Conservation (phyloP, 2,888 invertebrate genomes). For the Polylopha cassiicola region DNA sequence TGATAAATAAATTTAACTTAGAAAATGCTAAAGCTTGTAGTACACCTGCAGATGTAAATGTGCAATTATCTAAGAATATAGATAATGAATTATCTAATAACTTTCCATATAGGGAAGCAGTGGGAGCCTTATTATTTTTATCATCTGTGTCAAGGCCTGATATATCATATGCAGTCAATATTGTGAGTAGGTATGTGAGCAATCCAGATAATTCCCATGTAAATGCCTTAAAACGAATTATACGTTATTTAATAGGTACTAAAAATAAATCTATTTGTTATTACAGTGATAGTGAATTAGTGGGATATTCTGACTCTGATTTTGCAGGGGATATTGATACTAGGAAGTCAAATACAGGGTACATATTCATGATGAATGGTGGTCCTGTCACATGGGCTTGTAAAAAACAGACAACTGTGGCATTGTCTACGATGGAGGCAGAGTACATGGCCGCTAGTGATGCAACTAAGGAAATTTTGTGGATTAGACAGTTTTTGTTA, state of each 20-base stretch:
- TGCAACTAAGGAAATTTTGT: constrained; percentile 1
- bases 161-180: not conserved
- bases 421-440: constrained; percentile 6
- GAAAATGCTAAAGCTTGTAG: constrained; percentile 13
- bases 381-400: constrained; percentile 7
- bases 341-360: constrained; percentile 4
- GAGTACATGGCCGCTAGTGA: constrained; percentile 8
- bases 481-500: not conserved
- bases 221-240: not conserved
- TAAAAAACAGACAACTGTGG: constrained; percentile 4
- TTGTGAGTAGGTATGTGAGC: not conserved
- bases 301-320: constrained; percentile 16
- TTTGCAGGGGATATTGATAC: constrained; percentile 20
- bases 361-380: constrained; percentile 5
- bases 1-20: too few species aligned
- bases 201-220: not conserved
- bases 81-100: constrained; percentile 1
- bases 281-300: not conserved
- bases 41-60: constrained; percentile 20
- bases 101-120: constrained; percentile 20
- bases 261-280: not conserved
- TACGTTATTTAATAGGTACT: not conserved
- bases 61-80: constrained; percentile 12
- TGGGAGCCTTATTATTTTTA: constrained; percentile 3
- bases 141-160: not conserved